phyloP scores from a whole-genome alignment of 2,888 invertebrate species.

The Vandiemenella viatica region DNA sequence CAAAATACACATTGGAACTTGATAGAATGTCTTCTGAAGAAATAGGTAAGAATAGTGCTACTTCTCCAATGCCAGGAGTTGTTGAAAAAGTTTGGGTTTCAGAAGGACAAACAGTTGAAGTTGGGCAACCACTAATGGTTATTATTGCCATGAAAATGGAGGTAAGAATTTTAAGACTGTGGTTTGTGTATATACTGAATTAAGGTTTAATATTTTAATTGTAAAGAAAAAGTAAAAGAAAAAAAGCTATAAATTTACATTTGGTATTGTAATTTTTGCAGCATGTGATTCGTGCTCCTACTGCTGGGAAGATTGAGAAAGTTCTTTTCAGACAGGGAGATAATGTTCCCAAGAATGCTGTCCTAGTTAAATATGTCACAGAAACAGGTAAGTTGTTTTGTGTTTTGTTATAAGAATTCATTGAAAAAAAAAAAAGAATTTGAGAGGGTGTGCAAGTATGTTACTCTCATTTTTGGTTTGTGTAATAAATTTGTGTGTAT shows the following conservation, averaged over 20 bases:
- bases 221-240: background rate
- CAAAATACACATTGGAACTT: slow-evolving; percentile 38
- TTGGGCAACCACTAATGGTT: slow-evolving; percentile 81
- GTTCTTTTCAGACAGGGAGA: slow-evolving; percentile 62
- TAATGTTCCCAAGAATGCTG: slow-evolving; percentile 59
- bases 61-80: slow-evolving; percentile 92
- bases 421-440: too few species aligned
- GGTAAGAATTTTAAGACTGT: slow-evolving; percentile 27
- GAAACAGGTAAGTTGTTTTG: background rate
- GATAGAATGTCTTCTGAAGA: slow-evolving; percentile 18
- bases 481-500: too few species aligned
- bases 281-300: slow-evolving; percentile 75
- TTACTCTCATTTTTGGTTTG: too few species aligned
- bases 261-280: slow-evolving; percentile 24
- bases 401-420: too few species aligned
- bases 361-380: slow-evolving; percentile 25
- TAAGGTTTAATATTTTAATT: background rate
- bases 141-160: slow-evolving; percentile 99
- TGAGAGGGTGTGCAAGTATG: too few species aligned
- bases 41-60: slow-evolving; percentile 39
- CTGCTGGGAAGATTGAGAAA: slow-evolving; percentile 58
- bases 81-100: slow-evolving; percentile 79
- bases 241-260: background rate
- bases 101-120: slow-evolving; percentile 63
- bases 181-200: background rate